Percentiles rank a stretch among this genome's conserved stretches.
Conservation (phyloP, 1,140 invertebrate species). For the Theocolax elegans region DNA sequence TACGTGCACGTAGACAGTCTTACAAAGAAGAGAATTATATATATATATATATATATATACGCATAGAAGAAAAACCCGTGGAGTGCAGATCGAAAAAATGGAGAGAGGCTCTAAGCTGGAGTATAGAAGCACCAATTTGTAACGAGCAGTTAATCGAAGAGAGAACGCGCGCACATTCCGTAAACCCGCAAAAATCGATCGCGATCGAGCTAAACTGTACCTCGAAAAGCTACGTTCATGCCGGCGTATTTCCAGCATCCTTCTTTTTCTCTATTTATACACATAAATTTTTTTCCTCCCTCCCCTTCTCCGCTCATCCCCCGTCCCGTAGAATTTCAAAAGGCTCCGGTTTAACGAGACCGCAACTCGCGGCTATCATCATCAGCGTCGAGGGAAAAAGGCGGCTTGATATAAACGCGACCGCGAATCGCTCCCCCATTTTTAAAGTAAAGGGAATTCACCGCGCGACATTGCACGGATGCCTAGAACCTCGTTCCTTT, state of each 20-base stretch:
- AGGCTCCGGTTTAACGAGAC: conserved; percentile 11
- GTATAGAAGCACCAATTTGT: too few relatives aligned
- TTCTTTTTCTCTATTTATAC: too few relatives aligned
- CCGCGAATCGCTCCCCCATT: conserved; percentile 24
- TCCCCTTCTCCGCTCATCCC: neutral
- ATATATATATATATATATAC: too few relatives aligned
- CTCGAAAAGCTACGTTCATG: neutral
- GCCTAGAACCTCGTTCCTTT: conserved; percentile 42
- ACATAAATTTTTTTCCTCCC: too few relatives aligned
- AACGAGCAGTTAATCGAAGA: too few relatives aligned
- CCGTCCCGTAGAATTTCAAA: neutral
- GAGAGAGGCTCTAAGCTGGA: too few relatives aligned
- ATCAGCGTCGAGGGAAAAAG: conserved; percentile 13
- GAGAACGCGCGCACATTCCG: neutral
- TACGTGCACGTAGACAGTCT: too few relatives aligned
- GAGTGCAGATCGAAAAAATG: too few relatives aligned
- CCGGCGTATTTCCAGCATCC: too few relatives aligned
- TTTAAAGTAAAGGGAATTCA: conserved; percentile 40
- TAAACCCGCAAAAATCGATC: neutral
- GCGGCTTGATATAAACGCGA: conserved; percentile 17
- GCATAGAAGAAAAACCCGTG: too few relatives aligned
- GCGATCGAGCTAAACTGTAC: neutral
- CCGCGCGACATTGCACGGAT: conserved; percentile 44
- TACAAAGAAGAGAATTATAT: too few relatives aligned
- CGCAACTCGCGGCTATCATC: conserved; percentile 1